Base-by-base conservation (phyloP, 2,113 vertebrate genomes). In the Mustela nigripes region DNA sequence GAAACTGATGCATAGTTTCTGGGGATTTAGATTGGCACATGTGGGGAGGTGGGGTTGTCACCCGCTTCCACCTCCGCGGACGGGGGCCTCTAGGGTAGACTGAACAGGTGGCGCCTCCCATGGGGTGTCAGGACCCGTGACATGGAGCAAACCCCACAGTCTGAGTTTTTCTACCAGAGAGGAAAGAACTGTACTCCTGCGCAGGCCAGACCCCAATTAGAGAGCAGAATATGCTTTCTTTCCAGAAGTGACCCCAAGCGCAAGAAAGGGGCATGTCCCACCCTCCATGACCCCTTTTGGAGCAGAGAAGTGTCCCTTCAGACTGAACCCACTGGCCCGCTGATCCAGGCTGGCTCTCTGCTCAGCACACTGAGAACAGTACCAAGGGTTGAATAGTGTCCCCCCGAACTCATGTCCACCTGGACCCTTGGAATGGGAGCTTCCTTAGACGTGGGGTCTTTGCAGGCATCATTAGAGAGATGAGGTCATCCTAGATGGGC, bases 1-100 rank as follows among this genome's bases (percentile, higher is more conserved):
- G 53, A 4, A 60, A 31, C 63, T 0, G 4, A 65, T 14, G 63
- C 63, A 2, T 28, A 65, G 63, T 28, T 39, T 60, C 80, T 4
- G 12, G 53, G 22, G 12, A 12, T 36, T 60, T 15, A 31, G 74
- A 71, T 0, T 1, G 9, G 0, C 48, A 42, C 48, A 0, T 1
- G 10, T n/a, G n/a, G 16, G 45, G 76, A 24, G 60, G n/a, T 11
- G 19, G 31, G 31, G 39, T 9, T 9, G 15, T 33, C 19, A 3
- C 48, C 28, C 28, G 28, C 28, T 26, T 28, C 28, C 63, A 65
- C 16, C 62, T 80, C 18, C n/a, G 2, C 5, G 2, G 31, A 5
- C 4, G 4, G 63, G 63, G 31, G 4, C 12, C 63, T 50, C 22
- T 65, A 24, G 50, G 50, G 50, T 53, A 53, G 50, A 53, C 50